Evolutionary conservation across 2,797 vertebrate species (phyloP), one percentile per base, ranked within the genome.

Genomic region (Margarornis squamiger): DNA sequence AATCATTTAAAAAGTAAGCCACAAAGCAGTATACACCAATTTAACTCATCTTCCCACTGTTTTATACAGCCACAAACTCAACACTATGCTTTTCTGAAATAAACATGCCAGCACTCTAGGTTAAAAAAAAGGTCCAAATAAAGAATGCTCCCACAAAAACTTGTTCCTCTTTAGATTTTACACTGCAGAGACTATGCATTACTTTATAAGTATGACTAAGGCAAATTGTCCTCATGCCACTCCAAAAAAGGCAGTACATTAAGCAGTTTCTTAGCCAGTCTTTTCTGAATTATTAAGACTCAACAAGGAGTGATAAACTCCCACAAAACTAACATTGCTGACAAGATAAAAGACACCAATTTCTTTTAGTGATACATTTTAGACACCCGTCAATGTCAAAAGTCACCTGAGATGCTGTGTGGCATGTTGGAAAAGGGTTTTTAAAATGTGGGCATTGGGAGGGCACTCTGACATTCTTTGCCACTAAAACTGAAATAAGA

Each of bases 31-130:
- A 70, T 29, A 81, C 34, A 14, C 1, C 5, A 78, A 76, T 66
- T 88, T 63, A 79, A 93, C 54, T 88, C 58, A 55, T 88, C 72
- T 62, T 90, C 85, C 62, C 63, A 90, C 94, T 92, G 85, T 81
- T 96, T 95, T 67, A 85, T 46, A 70, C 29, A 85, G 81, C 71
- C 84, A 92, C 88, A 92, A 95, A 85, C 52, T 91, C 86, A 91
- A 82, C 17, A 0, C 59, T 76, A 65, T 39, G 77, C 17, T n/a
- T 77, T 93, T 93, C 74, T 48, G 49, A 90, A 94, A 90, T 46
- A 76, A 72, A 82, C 18, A 36, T 74, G 45, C 38, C 63, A 78
- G 36, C 48, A 49, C 16, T 66, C 46, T 39, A 67, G 36, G n/a
- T 73, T 66, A 38, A 70, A 62, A 43, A 43, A 68, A 61, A 68